Percentiles rank a stretch among this genome's conserved stretches.
Evolutionary conservation across 2,113 vertebrate species (phyloP).

Genomic region (Macroglossus sobrinus): DNA sequence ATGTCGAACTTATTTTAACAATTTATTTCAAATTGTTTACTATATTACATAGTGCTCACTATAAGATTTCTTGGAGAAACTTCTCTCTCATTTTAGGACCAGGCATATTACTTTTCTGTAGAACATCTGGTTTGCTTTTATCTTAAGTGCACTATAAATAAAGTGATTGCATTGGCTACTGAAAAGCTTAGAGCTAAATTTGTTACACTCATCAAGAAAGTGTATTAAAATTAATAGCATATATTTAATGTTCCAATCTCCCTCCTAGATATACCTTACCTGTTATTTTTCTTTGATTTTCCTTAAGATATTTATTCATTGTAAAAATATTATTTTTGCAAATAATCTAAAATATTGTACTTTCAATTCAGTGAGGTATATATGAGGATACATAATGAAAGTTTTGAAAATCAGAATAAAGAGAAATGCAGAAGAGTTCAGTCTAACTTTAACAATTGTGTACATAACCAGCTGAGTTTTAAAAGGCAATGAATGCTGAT

Average conservation of each 20-base stretch:
- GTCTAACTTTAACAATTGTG: neutral
- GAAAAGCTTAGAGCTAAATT: neutral
- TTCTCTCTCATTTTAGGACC: neutral
- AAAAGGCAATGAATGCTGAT: neutral
- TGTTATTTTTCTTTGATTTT: neutral
- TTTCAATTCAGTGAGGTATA: neutral
- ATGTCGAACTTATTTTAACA: neutral
- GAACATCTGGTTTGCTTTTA: conserved; percentile 41
- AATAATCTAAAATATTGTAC: neutral
- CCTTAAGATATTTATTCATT: neutral
- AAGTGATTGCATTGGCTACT: neutral
- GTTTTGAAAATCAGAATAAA: neutral
- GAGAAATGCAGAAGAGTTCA: neutral
- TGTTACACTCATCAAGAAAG: neutral
- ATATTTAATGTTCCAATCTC: neutral
- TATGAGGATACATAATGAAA: neutral
- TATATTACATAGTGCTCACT: neutral
- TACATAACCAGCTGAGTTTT: conserved; percentile 26
- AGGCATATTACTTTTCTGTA: neutral
- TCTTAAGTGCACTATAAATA: conserved; percentile 32
- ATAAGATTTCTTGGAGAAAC: neutral
- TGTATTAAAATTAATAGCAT: neutral
- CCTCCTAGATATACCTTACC: neutral
- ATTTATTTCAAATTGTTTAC: conserved; percentile 8
- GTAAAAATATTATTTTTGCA: neutral